phyloP scores from a whole-genome alignment of 2,888 invertebrate species.

The Drosophila helvetica region DNA sequence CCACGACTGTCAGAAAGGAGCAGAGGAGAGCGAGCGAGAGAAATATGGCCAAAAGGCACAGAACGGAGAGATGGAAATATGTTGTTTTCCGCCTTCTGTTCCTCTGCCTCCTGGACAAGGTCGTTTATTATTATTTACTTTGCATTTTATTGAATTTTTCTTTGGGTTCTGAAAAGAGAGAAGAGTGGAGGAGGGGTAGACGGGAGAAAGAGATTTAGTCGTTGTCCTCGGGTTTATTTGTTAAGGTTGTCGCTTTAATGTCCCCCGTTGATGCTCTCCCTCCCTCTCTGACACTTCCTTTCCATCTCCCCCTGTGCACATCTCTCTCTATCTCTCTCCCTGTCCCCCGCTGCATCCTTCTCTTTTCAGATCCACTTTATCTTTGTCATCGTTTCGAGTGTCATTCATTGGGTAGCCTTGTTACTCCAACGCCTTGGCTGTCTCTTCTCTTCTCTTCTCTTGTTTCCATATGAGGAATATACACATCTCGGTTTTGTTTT shows the following conservation, averaged over 20 bases:
- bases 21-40: neutral
- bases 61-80: constrained; percentile 28
- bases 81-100: constrained; percentile 31
- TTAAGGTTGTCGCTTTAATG: constrained; percentile 65
- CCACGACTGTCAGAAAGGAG: constrained; percentile 43
- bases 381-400: constrained; percentile 60
- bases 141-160: constrained; percentile 68
- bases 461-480: constrained; percentile 34
- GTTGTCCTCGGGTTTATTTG: constrained; percentile 56
- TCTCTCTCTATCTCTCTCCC: neutral
- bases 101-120: constrained; percentile 48
- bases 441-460: constrained; percentile 3
- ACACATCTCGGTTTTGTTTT: constrained; percentile 7
- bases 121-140: constrained; percentile 76
- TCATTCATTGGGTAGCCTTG: constrained; percentile 35
- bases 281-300: neutral
- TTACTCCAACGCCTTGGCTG: constrained; percentile 38
- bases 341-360: neutral
- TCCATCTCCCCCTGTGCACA: constrained; percentile 11
- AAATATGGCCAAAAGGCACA: constrained; percentile 29
- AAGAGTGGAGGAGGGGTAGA: neutral
- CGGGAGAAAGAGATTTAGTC: constrained; percentile 22
- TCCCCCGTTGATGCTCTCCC: constrained; percentile 30
- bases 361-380: constrained; percentile 46
- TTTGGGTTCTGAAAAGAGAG: neutral